Evolutionary conservation across 2,888 invertebrate genomes (phyloP).

Genomic region (Altica lythri): DNA sequence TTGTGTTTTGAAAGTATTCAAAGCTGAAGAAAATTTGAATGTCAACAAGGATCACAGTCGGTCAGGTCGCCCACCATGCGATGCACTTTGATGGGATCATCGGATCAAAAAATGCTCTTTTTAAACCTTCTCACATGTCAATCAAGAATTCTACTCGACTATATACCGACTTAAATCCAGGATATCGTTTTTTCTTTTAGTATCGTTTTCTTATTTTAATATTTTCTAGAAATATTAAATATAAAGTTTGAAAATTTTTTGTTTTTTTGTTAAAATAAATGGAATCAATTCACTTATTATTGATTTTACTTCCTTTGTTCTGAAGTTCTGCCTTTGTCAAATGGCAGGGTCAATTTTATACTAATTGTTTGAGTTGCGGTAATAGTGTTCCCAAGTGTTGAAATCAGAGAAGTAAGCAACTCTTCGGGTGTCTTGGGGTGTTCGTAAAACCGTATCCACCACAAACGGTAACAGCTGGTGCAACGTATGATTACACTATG

Average conservation of each 20-base stretch:
- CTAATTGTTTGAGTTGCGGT: constrained; percentile 33
- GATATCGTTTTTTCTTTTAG: too few species aligned
- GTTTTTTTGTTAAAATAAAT: too few species aligned
- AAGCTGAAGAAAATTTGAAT: constrained; percentile 58
- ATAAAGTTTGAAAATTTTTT: too few species aligned
- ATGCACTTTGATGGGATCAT: constrained; percentile 41
- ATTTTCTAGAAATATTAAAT: too few species aligned
- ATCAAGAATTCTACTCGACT: constrained; percentile 35
- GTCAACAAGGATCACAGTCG: constrained; percentile 58
- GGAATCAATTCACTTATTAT: too few species aligned
- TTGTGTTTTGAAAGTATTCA: constrained; percentile 53
- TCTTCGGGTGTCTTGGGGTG: constrained; percentile 36
- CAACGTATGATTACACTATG: constrained; percentile 49
- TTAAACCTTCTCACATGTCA: constrained; percentile 43
- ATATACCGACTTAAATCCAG: too few species aligned
- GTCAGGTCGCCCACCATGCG: constrained; percentile 40
- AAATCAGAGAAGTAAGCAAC: constrained; percentile 27
- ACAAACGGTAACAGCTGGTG: constrained; percentile 52
- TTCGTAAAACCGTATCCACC: constrained; percentile 31
- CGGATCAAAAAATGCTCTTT: constrained; percentile 50
- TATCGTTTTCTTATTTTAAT: too few species aligned
- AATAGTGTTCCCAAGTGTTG: constrained; percentile 31
- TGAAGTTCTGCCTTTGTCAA: constrained; percentile 24
- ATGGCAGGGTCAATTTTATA: constrained; percentile 25
- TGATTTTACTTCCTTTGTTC: too few species aligned